Percentiles rank a stretch among this genome's conserved stretches.
These are phyloP conservation scores for Chlorodrepanis virens DNA, from an alignment of 2,113 vertebrate species.

Conservation along the genomic window DNA sequence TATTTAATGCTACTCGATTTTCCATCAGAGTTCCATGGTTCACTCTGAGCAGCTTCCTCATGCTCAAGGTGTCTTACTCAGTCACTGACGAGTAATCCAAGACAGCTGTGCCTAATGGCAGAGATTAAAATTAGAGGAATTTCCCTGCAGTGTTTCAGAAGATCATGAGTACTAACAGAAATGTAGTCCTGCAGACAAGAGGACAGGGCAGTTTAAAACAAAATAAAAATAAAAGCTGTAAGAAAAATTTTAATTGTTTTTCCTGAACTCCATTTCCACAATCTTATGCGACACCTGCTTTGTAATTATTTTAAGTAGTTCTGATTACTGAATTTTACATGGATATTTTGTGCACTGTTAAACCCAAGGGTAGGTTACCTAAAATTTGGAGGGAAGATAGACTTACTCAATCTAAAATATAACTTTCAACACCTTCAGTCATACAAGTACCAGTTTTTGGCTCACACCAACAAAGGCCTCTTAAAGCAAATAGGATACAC, in stretches of 20 bases:
- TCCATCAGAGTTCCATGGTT: not conserved
- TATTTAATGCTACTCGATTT: not conserved
- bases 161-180: not conserved
- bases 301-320: not conserved
- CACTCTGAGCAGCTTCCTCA: not conserved
- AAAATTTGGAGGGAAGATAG: not conserved
- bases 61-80: not conserved
- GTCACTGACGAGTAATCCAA: not conserved
- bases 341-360: not conserved
- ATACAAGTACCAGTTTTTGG: not conserved
- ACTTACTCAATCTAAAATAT: not conserved
- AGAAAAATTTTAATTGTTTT: not conserved
- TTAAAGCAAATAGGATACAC: not conserved
- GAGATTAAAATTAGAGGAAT: not conserved
- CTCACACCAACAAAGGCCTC: not conserved
- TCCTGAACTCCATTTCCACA: not conserved
- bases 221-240: not conserved
- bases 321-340: not conserved
- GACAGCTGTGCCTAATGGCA: not conserved
- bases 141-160: not conserved
- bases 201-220: not conserved
- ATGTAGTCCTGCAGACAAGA: not conserved
- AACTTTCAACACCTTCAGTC: not conserved
- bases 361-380: not conserved
- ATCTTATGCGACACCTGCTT: not conserved